Evolutionary conservation across 2,888 invertebrate genomes (phyloP).

Genomic region (Hanleya hanleyi): DNA sequence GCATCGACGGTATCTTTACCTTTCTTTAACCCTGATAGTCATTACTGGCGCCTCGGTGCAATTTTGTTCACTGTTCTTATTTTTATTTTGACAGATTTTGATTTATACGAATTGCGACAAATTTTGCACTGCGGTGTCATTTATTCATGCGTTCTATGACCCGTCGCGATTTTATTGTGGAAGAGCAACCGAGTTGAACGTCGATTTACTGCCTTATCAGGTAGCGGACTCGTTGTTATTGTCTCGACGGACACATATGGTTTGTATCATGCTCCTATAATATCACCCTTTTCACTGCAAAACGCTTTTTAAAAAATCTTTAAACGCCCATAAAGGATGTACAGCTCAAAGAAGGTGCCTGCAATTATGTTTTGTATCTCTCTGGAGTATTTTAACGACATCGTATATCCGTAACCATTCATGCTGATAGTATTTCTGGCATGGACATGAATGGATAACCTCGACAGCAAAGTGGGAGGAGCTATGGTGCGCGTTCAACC

Average conservation of each 20-base stretch:
- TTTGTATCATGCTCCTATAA: not conserved
- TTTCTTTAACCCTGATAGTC: too few relatives aligned
- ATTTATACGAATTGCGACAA: conserved; percentile 3
- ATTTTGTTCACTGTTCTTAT: too few relatives aligned
- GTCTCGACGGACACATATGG: not conserved
- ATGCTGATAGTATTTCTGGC: too few relatives aligned
- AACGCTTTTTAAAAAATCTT: not conserved
- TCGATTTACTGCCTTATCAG: not conserved
- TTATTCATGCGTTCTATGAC: not conserved
- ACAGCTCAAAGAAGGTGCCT: too few relatives aligned
- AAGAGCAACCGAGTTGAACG: not conserved
- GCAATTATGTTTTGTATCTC: not conserved
- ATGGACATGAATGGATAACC: not conserved
- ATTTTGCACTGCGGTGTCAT: not conserved
- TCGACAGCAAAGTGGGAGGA: not conserved
- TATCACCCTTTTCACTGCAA: not conserved
- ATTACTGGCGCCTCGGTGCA: too few relatives aligned
- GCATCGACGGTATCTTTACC: too few relatives aligned
- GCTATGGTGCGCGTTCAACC: not conserved
- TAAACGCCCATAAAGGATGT: too few relatives aligned
- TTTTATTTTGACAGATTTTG: conserved; percentile 7
- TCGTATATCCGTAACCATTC: not conserved
- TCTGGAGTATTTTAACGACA: not conserved
- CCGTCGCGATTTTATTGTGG: not conserved
- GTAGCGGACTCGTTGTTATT: not conserved